These are phyloP conservation scores for Mechanitis messenoides DNA, from an alignment of 2,888 invertebrate genomes.

Conservation along the genomic window DNA sequence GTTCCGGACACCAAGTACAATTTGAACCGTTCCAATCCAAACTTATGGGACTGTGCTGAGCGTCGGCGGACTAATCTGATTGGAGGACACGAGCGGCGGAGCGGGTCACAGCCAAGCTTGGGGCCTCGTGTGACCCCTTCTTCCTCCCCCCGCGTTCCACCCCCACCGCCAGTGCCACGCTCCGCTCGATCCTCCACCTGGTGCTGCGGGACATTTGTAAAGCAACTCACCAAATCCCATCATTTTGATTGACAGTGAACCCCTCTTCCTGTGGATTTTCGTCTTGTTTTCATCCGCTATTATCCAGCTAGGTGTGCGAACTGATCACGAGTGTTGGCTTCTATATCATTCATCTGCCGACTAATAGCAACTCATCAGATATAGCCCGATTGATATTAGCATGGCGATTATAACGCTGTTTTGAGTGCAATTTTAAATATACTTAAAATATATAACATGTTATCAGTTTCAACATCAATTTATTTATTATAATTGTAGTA, in stretches of 20 bases:
- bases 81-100: constrained; percentile 53
- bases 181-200: constrained; percentile 81
- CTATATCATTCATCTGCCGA: constrained; percentile 12
- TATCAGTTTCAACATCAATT: constrained; percentile 64
- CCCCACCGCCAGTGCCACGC: constrained; percentile 44
- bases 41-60: constrained; percentile 60
- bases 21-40: constrained; percentile 70
- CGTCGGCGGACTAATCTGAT: constrained; percentile 44
- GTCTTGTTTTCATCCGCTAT: constrained; percentile 16
- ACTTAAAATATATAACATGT: constrained; percentile 33
- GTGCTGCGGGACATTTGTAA: constrained; percentile 88
- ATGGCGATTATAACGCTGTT: constrained; percentile 10
- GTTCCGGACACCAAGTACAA: constrained; percentile 60
- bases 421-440: constrained; percentile 19
- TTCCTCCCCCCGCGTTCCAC: constrained; percentile 28
- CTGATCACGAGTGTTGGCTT: constrained; percentile 24
- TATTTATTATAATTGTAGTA: constrained; percentile 42
- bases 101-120: constrained; percentile 64
- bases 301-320: constrained; percentile 25
- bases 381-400: not conserved
- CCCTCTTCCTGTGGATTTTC: constrained; percentile 14
- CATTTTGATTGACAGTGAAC: constrained; percentile 79
- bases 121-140: constrained; percentile 36
- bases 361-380: constrained; percentile 7
- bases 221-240: constrained; percentile 85